Evolutionary conservation across 2,797 vertebrate genomes (phyloP).

Genomic region (Centropyge bicolor): DNA sequence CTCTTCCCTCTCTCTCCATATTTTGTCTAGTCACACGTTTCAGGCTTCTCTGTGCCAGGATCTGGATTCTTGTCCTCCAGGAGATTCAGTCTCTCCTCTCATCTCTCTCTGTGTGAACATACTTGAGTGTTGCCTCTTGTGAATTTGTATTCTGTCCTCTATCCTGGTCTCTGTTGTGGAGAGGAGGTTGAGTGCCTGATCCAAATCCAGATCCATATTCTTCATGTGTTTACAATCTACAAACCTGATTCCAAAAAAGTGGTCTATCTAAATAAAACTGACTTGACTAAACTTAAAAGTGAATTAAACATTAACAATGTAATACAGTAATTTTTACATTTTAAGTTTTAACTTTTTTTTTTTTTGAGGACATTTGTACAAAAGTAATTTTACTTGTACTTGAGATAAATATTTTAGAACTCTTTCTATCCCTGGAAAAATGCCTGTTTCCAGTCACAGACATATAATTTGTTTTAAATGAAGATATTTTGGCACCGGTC

Average conservation of each 20-base stretch:
- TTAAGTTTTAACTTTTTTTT: not conserved
- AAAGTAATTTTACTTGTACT: not conserved
- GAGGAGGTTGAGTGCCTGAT: not conserved
- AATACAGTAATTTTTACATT: not conserved
- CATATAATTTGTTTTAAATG: conserved; percentile 30
- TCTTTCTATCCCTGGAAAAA: not conserved
- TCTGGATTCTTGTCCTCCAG: not conserved
- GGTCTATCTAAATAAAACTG: not conserved
- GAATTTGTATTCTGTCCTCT: not conserved
- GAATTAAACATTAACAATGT: not conserved
- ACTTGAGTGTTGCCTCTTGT: not conserved
- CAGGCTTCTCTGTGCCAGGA: not conserved
- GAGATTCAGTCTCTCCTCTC: no score
- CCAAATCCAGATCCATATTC: not conserved
- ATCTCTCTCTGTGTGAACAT: not conserved
- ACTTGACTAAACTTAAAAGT: not conserved
- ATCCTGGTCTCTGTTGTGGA: not conserved
- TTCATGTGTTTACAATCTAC: not conserved
- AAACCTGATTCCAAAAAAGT: not conserved
- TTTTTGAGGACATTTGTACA: not conserved
- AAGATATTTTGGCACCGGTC: conserved; percentile 27
- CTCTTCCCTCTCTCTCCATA: not conserved
- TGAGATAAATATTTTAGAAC: no score
- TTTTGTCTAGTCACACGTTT: not conserved
- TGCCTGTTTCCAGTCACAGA: conserved; percentile 3